Conservation (phyloP, 2,797 vertebrate genomes). For the Brachymystax lenok region DNA sequence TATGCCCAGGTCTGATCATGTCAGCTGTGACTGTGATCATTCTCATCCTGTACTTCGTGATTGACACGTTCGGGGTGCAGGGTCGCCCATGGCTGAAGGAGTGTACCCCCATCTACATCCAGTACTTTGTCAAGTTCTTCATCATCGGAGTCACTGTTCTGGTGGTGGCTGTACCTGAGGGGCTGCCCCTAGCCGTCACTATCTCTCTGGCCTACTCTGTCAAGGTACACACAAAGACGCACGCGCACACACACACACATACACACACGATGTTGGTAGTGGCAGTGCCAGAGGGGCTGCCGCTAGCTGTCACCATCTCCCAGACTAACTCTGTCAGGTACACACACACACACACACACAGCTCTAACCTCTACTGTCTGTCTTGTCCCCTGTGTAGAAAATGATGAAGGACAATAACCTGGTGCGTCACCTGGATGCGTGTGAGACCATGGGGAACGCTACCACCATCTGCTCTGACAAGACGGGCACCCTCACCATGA, state of each 20-base stretch:
- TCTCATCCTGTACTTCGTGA: conserved; percentile 93
- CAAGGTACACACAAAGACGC: conserved; percentile 77
- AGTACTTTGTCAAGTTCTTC: conserved; percentile 99
- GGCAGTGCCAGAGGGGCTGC: background rate
- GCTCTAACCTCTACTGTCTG: background rate
- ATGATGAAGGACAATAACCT: conserved; percentile 99
- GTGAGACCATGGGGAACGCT: conserved; percentile 98
- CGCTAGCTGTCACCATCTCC: background rate
- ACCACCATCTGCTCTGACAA: conserved; percentile 99
- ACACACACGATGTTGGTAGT: background rate
- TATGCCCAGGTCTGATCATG: conserved; percentile 89
- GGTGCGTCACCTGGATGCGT: conserved; percentile 94
- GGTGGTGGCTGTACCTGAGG: conserved; percentile 96
- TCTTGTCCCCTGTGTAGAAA: conserved; percentile 78
- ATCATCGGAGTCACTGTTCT: conserved; percentile 96
- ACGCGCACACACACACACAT: background rate
- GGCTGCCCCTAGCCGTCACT: conserved; percentile 93
- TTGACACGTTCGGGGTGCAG: conserved; percentile 88
- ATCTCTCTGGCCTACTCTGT: conserved; percentile 97
- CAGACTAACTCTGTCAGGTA: background rate
- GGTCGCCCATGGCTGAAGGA: conserved; percentile 81
- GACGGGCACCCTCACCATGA: conserved; percentile 95
- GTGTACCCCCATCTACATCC: conserved; percentile 95
- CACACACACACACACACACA: background rate
- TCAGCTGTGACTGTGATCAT: conserved; percentile 93